phyloP scores from a whole-genome alignment of 2,888 invertebrate species.

The Onthophagus sagittarius region DNA sequence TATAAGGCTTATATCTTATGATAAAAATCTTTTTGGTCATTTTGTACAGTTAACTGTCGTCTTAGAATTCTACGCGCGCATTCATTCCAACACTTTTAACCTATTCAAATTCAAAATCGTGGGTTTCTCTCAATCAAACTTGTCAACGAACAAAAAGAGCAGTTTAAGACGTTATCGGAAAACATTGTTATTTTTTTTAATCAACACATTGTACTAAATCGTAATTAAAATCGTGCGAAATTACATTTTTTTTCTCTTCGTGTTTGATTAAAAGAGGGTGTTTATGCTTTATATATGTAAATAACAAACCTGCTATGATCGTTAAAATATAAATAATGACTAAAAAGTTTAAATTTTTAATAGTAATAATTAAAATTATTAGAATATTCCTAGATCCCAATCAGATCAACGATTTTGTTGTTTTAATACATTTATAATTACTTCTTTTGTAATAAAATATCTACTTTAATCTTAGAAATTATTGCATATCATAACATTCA shows the following conservation, averaged over 20 bases:
- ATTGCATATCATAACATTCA: constrained; percentile 27
- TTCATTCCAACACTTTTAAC: not conserved
- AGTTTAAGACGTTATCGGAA: not conserved
- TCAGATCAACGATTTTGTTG: constrained; percentile 17
- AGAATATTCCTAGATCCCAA: constrained; percentile 16
- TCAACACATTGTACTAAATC: not conserved
- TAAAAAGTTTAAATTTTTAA: not conserved
- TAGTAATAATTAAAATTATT: constrained; percentile 9
- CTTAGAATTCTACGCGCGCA: not conserved
- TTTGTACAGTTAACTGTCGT: constrained; percentile 33
- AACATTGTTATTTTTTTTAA: not conserved
- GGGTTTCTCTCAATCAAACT: not conserved
- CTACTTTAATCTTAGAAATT: constrained; percentile 19
- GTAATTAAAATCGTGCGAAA: not conserved
- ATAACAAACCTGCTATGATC: not conserved
- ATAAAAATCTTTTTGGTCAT: constrained; percentile 44
- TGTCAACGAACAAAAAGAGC: not conserved
- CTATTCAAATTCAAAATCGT: too few relatives aligned
- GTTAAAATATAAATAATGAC: not conserved
- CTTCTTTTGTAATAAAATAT: constrained; percentile 1
- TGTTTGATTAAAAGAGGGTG: not conserved
- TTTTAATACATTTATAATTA: not conserved
- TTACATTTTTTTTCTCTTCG: not conserved
- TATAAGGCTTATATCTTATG: constrained; percentile 42
- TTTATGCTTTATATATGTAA: constrained; percentile 2